phyloP scores from a whole-genome alignment of 2,113 vertebrate genomes.

The Syngnathus scovelli region DNA sequence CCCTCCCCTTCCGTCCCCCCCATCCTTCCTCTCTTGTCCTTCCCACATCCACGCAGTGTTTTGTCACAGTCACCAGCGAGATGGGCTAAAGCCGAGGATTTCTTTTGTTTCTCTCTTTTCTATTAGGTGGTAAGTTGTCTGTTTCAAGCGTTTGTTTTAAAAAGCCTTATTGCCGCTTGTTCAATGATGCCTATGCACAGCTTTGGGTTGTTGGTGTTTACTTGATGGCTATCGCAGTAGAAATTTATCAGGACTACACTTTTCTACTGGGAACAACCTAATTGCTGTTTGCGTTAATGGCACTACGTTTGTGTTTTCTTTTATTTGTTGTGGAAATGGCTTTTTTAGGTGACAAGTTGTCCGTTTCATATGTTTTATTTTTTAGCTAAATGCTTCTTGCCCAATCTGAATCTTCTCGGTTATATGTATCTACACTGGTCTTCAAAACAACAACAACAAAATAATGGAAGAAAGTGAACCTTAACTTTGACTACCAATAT shows the following conservation, averaged over 20 bases:
- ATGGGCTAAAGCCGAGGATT: conserved; percentile 31
- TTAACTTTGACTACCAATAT: too few relatives aligned
- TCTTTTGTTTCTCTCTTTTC: background rate
- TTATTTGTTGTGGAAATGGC: background rate
- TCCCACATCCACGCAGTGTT: conserved; percentile 15
- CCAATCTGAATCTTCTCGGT: background rate
- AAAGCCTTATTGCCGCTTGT: background rate
- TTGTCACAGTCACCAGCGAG: conserved; percentile 8
- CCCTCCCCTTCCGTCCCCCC: conserved; percentile 9
- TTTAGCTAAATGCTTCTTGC: background rate
- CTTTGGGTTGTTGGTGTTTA: background rate
- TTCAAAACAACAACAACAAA: background rate
- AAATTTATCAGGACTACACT: background rate
- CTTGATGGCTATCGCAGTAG: background rate
- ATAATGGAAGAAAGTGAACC: background rate
- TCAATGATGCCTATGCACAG: background rate
- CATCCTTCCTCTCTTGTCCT: conserved; percentile 20
- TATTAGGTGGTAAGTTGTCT: conserved; percentile 49
- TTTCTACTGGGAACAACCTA: background rate
- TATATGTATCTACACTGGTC: background rate
- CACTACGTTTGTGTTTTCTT: background rate
- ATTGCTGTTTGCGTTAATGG: background rate
- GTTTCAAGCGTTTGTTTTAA: conserved; percentile 24
- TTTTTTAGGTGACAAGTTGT: background rate
- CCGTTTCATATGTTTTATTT: background rate